Base-by-base conservation (phyloP, 2,888 invertebrate genomes). In the Eurois occulta region DNA sequence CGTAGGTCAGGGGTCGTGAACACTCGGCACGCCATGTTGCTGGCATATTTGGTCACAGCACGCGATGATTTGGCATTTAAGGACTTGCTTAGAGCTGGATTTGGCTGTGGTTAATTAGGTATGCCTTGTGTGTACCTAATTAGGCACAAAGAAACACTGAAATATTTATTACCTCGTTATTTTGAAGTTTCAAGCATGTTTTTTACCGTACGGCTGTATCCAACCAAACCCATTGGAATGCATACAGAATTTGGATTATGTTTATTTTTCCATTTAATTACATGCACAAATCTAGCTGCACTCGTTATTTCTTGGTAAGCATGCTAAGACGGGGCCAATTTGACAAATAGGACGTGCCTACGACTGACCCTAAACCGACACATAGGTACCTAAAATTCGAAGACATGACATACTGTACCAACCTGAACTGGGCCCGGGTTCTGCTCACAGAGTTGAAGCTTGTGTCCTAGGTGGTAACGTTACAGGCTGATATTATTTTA, bases 1-100 rank as follows among this genome's bases (percentile, higher is more conserved):
- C 87, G 67, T 81, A 68, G 87, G 80, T 83, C 87, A 86, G 87
- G 81, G 87, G 83, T 86, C 76, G 76, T 43, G 41, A 83, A 86
- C 85, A 72, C 18, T 75, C 10, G 64, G 62, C 66, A 60, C 75
- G 75, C 62, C 13, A 43, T 75, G 16, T 60, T 60, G 32, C 48
- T 67, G 21, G 32, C 48, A 46, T 78, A 66, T 85, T 82, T 70
- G 76, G 76, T 52, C 38, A 62, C 28, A 55, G 52, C 84, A 85
- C 75, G 85, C 85, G 65, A 85, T 75, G 58, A 75, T 75, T 71
- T 62, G 72, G 21, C 78, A 77, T 78, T 79, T 81, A 77, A 72
- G 76, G 75, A 68, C 7, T 81, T 52, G 62, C 78, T 68, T 76
- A 52, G 52, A 62, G 41, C 38, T 80, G 16, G 38, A 43, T 75